Conservation (phyloP, 1,140 invertebrate genomes). For the Papilio aristodemus region DNA sequence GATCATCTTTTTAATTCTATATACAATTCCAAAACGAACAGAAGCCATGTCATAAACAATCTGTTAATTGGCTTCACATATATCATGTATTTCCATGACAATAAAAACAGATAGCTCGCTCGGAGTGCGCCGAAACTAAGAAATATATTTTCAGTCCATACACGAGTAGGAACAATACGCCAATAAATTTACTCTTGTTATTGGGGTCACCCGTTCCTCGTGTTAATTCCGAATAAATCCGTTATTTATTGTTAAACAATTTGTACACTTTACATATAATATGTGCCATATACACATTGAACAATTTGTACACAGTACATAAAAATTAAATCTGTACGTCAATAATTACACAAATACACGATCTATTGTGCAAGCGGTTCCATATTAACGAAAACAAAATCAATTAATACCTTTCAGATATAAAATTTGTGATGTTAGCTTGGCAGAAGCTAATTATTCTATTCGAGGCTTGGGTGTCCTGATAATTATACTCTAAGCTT, state of each 20-base stretch:
- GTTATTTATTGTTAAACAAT: conserved; percentile 15
- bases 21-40: conserved; percentile 2
- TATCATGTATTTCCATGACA: conserved; percentile 22
- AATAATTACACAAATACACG: too few species aligned
- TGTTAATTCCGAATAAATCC: conserved; percentile 15
- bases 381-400: too few species aligned
- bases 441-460: too few species aligned
- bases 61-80: conserved; percentile 26
- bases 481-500: too few species aligned
- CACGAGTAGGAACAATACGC: conserved; percentile 29
- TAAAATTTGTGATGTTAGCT: too few species aligned
- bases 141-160: conserved; percentile 32
- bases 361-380: too few species aligned
- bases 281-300: background rate
- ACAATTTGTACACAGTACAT: background rate
- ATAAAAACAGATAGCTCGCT: conserved; percentile 23
- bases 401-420: too few species aligned
- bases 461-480: too few species aligned
- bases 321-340: too few species aligned
- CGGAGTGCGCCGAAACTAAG: conserved; percentile 27
- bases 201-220: conserved; percentile 13
- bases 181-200: conserved; percentile 21
- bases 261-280: conserved; percentile 6
- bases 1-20: too few species aligned
- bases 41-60: conserved; percentile 10